A percentile compares a stretch with the other conserved stretches of the same genome.
Conservation (phyloP, 2,113 vertebrate genomes). For the Calypte anna region DNA sequence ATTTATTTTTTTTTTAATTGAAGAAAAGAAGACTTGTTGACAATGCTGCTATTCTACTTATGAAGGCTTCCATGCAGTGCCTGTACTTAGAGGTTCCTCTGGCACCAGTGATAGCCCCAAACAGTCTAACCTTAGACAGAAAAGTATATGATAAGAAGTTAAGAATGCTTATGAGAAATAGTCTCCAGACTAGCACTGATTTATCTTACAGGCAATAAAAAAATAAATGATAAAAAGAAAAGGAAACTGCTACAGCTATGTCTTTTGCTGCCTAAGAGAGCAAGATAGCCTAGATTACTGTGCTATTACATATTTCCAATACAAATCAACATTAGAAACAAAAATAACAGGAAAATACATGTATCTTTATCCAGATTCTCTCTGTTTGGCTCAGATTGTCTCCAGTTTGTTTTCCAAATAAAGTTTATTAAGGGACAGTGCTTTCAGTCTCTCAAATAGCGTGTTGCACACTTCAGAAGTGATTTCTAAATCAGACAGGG, state of each 20-base stretch:
- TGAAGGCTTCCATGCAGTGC: neutral
- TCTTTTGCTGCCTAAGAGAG: neutral
- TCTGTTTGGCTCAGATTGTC: accelerated
- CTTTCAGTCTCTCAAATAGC: neutral
- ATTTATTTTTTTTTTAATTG: too few species aligned
- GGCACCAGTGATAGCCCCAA: neutral
- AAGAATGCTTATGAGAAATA: neutral
- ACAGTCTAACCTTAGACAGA: neutral
- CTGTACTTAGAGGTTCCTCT: neutral
- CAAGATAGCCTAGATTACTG: neutral
- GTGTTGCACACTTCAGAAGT: neutral
- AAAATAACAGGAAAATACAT: neutral
- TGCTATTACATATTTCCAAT: neutral
- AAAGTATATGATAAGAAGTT: neutral
- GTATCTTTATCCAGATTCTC: neutral
- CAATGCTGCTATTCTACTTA: neutral
- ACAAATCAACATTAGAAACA: neutral
- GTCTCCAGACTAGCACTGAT: neutral
- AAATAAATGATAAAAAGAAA: neutral
- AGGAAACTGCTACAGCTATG: neutral
- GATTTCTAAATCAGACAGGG: neutral
- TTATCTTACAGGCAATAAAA: neutral
- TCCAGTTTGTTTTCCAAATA: neutral
- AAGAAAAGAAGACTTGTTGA: neutral
- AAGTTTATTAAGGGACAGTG: neutral